These are phyloP conservation scores for Drosophila dives DNA, from an alignment of 2,888 invertebrate genomes.

Conservation along the genomic window DNA sequence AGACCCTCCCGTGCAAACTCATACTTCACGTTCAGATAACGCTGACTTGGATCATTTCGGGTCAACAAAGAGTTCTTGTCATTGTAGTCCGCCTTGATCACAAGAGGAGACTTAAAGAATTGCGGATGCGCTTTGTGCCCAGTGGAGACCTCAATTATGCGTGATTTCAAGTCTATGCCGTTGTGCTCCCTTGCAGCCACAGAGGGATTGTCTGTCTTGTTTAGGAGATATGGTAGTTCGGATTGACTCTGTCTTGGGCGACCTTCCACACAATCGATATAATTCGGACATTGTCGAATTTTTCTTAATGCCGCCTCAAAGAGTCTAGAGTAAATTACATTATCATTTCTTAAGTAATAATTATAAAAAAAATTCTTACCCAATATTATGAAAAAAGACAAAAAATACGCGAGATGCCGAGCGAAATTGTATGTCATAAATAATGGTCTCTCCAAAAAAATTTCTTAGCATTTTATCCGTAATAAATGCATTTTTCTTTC, in stretches of 20 bases:
- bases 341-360: background rate
- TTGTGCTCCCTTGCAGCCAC: background rate
- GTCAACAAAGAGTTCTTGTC: conserved; percentile 52
- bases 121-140: conserved; percentile 63
- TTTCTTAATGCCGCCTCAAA: conserved; percentile 43
- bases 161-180: conserved; percentile 21
- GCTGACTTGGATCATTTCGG: conserved; percentile 56
- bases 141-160: conserved; percentile 64
- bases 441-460: conserved; percentile 43
- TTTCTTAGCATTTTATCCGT: conserved; percentile 27
- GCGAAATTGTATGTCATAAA: conserved; percentile 35
- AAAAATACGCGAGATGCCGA: conserved; percentile 14
- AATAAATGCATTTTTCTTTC: conserved; percentile 24
- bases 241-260: conserved; percentile 2
- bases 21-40: conserved; percentile 71
- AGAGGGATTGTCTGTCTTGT: background rate
- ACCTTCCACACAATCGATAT: conserved; percentile 25
- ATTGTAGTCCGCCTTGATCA: conserved; percentile 61
- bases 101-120: conserved; percentile 45
- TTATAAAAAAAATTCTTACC: conserved; percentile 30
- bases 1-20: conserved; percentile 74
- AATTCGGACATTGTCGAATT: conserved; percentile 38
- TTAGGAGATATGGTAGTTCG: background rate
- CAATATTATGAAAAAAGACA: conserved; percentile 55
- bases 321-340: conserved; percentile 19